Evolutionary conservation across 2,113 vertebrate genomes (phyloP).

Genomic region (Donacobius atricapilla): DNA sequence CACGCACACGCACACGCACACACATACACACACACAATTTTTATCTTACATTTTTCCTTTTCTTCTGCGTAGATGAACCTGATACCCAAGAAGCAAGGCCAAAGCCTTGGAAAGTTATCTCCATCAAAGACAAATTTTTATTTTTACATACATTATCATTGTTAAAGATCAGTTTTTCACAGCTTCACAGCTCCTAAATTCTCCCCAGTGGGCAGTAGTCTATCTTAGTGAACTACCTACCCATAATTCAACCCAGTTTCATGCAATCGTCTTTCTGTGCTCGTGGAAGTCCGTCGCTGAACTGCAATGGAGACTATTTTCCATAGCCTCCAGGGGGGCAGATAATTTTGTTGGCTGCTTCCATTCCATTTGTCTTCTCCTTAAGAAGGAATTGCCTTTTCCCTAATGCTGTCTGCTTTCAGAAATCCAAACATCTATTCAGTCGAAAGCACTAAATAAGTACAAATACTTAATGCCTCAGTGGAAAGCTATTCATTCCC

Average conservation of each 20-base stretch:
- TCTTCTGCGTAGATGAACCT: neutral
- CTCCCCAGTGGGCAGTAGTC: slow-evolving; percentile 52
- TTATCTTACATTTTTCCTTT: neutral
- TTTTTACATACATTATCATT: slow-evolving; percentile 44
- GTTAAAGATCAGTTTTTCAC: slow-evolving; percentile 52
- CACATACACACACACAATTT: neutral
- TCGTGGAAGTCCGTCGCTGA: slow-evolving; percentile 8
- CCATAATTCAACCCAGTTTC: slow-evolving; percentile 48
- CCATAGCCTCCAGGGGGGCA: neutral
- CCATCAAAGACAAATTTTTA: slow-evolving; percentile 31
- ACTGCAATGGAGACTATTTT: neutral
- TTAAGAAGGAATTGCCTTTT: neutral
- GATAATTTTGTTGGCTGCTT: slow-evolving; percentile 11
- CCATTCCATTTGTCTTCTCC: neutral
- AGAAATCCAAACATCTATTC: neutral
- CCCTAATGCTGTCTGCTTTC: neutral
- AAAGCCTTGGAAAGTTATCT: slow-evolving; percentile 19
- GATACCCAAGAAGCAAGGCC: neutral
- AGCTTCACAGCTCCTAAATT: slow-evolving; percentile 26
- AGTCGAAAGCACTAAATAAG: neutral
- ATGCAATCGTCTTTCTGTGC: slow-evolving; percentile 20
- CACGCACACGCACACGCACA: neutral
- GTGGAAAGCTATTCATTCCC: neutral
- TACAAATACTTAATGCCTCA: neutral
- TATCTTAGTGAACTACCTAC: slow-evolving; percentile 48